phyloP scores from a whole-genome alignment of 2,797 vertebrate species.

The Emydoidea blandingii region DNA sequence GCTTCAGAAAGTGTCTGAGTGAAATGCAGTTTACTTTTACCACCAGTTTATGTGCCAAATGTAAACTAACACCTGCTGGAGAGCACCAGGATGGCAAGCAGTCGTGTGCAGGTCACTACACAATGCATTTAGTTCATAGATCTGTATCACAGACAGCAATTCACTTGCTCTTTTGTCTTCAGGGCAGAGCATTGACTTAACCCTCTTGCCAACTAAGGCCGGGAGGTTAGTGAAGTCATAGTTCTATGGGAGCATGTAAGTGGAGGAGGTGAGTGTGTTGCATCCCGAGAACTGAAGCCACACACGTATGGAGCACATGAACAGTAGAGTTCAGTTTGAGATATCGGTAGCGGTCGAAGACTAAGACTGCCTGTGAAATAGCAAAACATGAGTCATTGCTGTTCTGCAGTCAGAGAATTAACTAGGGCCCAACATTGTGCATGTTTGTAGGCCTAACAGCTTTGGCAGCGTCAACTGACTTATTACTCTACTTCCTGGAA shows the following conservation, averaged over 20 bases:
- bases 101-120: not conserved
- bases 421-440: slow-evolving; percentile 30
- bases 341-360: not conserved
- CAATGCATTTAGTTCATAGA: not conserved
- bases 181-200: not conserved
- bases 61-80: not conserved
- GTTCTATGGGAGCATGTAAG: not conserved
- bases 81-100: not conserved
- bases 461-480: slow-evolving; percentile 40
- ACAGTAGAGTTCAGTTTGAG: not conserved
- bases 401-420: slow-evolving; percentile 46
- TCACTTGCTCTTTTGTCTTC: not conserved
- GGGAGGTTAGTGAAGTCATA: not conserved
- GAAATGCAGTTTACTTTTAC: not conserved
- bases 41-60: not conserved
- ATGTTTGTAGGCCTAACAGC: not conserved
- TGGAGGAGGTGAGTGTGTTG: not conserved
- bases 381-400: slow-evolving; percentile 62
- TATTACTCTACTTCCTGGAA: slow-evolving; percentile 18
- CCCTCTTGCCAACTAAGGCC: not conserved
- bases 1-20: not conserved
- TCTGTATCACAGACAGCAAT: not conserved
- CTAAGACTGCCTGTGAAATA: slow-evolving; percentile 38
- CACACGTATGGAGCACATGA: not conserved
- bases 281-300: not conserved